Base-by-base conservation (phyloP, 2,888 invertebrate species). In the Biston betularia region DNA sequence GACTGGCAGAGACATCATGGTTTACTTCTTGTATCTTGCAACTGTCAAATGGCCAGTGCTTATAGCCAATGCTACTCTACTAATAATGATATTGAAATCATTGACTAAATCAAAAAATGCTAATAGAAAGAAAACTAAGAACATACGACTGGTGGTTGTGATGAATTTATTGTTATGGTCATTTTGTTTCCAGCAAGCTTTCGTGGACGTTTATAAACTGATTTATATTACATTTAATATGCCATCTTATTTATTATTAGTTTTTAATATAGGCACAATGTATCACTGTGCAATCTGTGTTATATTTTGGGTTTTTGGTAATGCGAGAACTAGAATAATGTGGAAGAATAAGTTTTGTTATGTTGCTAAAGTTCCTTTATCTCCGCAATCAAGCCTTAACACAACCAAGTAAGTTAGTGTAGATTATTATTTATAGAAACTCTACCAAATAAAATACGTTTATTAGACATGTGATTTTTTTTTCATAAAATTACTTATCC, bases 261-360 rank as follows among this genome's bases (percentile, higher is more conserved):
- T 72, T 0, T 70, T 77, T 63, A 86, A 86, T 69, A 81, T 85
- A 55, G n/a, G 84, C 0, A 71, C 86, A 0, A 76, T 89, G 68
- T 93, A 88, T 70, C 87, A 91, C 46, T 91, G 90, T 75, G 86
- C 87, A 0, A 75, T 86, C 45, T 85, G 92, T 0, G 87, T 88
- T 52, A 69, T 83, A 9, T 93, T 92, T 72, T 93, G 93, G 93
- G 78, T 93, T 6, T 88, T 90, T 63, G 92, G 89, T 1, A 93
- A 92, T 65, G 77, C 79, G 1, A 83, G 83, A 6, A 93, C 93
- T 0, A 81, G 92, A 71, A 78, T 79, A 40, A 62, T 89, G 61
- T 93, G 92, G 92, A 78, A 62, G 57, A 79, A 76, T 53, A 69
- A 54, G 11, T 52, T 54, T 12, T 57, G 49, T 14, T 45, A 49